These are phyloP conservation scores for Drosophila eugracilis DNA, from an alignment of 1,140 invertebrate species.

Conservation along the genomic window DNA sequence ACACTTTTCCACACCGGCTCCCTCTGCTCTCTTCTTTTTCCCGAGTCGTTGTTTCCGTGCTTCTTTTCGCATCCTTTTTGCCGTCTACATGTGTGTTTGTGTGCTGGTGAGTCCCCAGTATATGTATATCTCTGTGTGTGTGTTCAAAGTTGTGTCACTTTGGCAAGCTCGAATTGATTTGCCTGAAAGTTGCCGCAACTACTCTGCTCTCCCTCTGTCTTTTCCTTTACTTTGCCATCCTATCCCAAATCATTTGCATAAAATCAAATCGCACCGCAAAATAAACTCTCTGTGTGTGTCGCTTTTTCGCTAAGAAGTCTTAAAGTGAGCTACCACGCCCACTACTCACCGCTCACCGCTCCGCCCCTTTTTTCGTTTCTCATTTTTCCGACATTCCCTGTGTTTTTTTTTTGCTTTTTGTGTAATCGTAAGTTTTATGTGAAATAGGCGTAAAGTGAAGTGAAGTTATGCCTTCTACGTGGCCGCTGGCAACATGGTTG, in stretches of 20 bases:
- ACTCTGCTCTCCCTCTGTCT: neutral
- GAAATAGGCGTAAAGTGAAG: conserved; percentile 74
- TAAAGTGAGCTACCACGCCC: conserved; percentile 43
- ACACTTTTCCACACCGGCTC: conserved; percentile 42
- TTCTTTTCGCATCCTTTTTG: conserved; percentile 41
- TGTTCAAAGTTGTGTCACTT: conserved; percentile 61
- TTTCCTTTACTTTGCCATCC: neutral
- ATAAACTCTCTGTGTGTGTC: conserved; percentile 65
- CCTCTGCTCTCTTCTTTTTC: conserved; percentile 12
- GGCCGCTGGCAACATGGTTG: conserved; percentile 25
- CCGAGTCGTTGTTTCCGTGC: conserved; percentile 20
- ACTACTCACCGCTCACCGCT: conserved; percentile 39
- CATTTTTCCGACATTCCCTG: neutral
- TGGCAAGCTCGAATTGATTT: conserved; percentile 80
- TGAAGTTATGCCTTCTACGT: conserved; percentile 71
- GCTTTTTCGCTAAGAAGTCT: conserved; percentile 29
- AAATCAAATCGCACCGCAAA: conserved; percentile 78
- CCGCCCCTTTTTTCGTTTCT: conserved; percentile 1
- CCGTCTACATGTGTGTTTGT: conserved; percentile 8
- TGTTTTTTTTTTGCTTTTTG: neutral
- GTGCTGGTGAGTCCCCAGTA: neutral
- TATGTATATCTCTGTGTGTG: conserved; percentile 16
- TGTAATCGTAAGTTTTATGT: conserved; percentile 55
- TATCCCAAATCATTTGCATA: conserved; percentile 71
- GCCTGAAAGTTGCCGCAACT: conserved; percentile 63